Conservation (phyloP, 2,888 invertebrate genomes). For the Dasypogon diadema region DNA sequence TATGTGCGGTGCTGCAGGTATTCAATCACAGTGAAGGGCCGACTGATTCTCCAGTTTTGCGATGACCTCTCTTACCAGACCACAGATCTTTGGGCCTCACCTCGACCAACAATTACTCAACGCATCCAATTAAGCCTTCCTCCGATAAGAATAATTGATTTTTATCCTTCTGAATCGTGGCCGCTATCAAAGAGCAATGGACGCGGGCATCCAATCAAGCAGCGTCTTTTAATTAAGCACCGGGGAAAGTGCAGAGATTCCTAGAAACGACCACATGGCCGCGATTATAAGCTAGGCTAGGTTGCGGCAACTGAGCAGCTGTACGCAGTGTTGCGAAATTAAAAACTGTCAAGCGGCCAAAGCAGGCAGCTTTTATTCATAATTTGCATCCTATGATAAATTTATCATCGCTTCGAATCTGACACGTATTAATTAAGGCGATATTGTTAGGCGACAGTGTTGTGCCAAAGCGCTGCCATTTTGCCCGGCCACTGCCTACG, state of each 20-base stretch:
- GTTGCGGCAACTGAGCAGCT: background rate
- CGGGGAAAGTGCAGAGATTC: slow-evolving; percentile 11
- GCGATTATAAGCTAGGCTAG: slow-evolving; percentile 13
- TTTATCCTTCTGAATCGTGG: slow-evolving; percentile 23
- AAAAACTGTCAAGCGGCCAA: slow-evolving; percentile 35
- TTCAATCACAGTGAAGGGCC: slow-evolving; percentile 24
- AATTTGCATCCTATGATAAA: slow-evolving; percentile 59
- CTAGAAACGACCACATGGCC: slow-evolving; percentile 14
- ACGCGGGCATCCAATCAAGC: slow-evolving; percentile 16
- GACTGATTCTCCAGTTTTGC: background rate
- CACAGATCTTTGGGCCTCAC: slow-evolving; percentile 10
- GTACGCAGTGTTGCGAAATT: slow-evolving; percentile 25
- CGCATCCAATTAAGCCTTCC: slow-evolving; percentile 24
- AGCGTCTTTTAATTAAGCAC: slow-evolving; percentile 38
- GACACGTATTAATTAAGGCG: slow-evolving; percentile 59
- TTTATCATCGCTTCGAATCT: slow-evolving; percentile 58
- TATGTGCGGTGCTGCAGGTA: background rate
- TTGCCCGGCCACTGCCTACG: slow-evolving; percentile 30
- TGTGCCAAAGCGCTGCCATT: slow-evolving; percentile 53
- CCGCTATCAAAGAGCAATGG: background rate
- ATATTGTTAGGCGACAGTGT: slow-evolving; percentile 59
- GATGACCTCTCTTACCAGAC: slow-evolving; percentile 18
- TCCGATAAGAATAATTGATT: slow-evolving; percentile 30
- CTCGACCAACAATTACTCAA: slow-evolving; percentile 10
- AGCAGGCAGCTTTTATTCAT: slow-evolving; percentile 56